Base-by-base conservation (phyloP, 23 tunicate genomes). In the Clavelina lepadiformis region DNA sequence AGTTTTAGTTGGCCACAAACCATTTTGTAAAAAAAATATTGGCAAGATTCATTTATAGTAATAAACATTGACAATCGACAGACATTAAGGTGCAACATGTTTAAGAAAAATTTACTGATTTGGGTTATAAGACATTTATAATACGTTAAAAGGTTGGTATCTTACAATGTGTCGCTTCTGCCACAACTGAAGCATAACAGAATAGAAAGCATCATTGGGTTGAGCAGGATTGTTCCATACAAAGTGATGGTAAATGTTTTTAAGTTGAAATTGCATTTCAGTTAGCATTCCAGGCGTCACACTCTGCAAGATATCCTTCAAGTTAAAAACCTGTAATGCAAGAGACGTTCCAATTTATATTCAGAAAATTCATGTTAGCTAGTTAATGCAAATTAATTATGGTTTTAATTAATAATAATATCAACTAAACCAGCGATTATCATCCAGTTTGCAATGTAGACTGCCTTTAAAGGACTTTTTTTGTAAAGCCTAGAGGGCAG, bases 181-280 rank as follows among this genome's bases (percentile, higher is more conserved):
- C 97, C 97, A 89, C 46, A 89, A 51, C 58, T 89, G 82, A 22
- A 58, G 63, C 97, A 89, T 81, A 15, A 81, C 77, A 33, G 83
- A 63, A 36, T 89, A 55, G 37, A 89, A 89, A 0, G 97, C 97
- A 31, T 81, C 97, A 38, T 70, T n/a, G 1, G 79, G 80, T 7
- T 36, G 35, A 20, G 97, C 73, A 2, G 83, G 80, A 28, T 62
- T 64, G 74, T 66, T 81, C 97, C 97, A 89, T 1, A 81, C 56
- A 37, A 89, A 89, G 44, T 71, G 75, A 1, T 31, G 38, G 52
- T 89, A 75, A n/a, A 77, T 83, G 13, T 31, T 15, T 2, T 33
- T 53, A 6, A 89, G 59, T 27, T 63, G 24, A 3, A 47, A 34
- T 61, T 89, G 97, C 89, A 89, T 75, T 33, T 55, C 61, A 3